Percentiles rank a stretch among this genome's conserved stretches.
Evolutionary conservation across 2,888 invertebrate species (phyloP).

Genomic region (Cistogaster globosa): DNA sequence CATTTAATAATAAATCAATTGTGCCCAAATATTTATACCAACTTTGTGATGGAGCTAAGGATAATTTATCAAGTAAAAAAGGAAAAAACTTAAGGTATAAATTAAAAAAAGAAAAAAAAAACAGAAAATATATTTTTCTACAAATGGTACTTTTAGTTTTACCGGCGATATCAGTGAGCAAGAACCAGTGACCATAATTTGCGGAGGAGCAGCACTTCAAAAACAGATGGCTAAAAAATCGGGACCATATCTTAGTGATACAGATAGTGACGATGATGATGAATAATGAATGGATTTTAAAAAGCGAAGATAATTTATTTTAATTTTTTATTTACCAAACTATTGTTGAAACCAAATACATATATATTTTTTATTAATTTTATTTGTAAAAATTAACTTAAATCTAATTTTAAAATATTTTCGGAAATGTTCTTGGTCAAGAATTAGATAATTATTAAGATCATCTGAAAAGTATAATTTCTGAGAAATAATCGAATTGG

Average conservation of each 20-base stretch:
- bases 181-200: conserved; percentile 19
- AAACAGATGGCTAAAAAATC: conserved; percentile 2
- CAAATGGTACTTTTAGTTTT: neutral
- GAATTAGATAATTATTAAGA: too few relatives aligned
- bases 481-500: too few relatives aligned
- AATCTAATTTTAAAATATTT: too few relatives aligned
- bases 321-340: neutral
- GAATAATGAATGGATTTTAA: neutral
- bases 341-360: too few relatives aligned
- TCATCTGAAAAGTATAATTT: too few relatives aligned
- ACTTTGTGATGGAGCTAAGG: conserved; percentile 57
- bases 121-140: neutral
- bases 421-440: too few relatives aligned
- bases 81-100: conserved; percentile 39
- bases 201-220: conserved; percentile 4
- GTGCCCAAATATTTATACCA: conserved; percentile 68
- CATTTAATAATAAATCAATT: conserved; percentile 57
- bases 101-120: neutral
- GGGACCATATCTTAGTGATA: conserved; percentile 61
- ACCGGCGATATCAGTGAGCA: neutral
- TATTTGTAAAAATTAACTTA: too few relatives aligned
- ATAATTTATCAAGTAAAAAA: conserved; percentile 34
- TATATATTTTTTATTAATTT: too few relatives aligned
- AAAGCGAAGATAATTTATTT: neutral
- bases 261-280: conserved; percentile 50